phyloP scores from a whole-genome alignment of 2,113 vertebrate genomes.

The Vidua macroura region DNA sequence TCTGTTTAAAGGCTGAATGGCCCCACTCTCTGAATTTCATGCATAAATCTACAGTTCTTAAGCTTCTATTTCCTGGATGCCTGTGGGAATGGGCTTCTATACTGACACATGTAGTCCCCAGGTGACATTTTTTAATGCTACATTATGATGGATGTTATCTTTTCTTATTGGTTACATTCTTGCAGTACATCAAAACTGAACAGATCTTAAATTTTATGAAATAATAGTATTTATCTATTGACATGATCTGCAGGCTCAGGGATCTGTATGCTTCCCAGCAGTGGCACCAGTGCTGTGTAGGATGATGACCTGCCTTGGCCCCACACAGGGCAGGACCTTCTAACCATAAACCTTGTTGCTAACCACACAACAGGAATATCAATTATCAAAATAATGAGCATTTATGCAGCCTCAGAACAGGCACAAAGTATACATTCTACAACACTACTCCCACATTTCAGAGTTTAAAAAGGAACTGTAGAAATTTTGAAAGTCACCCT shows the following conservation, averaged over 20 bases:
- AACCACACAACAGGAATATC: neutral
- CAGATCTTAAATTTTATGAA: neutral
- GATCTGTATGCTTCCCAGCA: neutral
- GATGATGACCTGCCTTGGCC: neutral
- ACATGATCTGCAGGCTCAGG: neutral
- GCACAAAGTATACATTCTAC: neutral
- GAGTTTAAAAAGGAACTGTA: neutral
- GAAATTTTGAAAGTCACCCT: neutral
- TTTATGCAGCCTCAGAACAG: neutral
- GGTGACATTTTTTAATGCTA: neutral
- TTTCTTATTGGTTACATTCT: neutral
- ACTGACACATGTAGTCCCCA: neutral
- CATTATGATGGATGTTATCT: neutral
- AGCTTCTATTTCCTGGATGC: neutral
- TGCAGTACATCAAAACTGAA: neutral
- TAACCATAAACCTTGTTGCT: neutral
- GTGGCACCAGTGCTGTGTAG: neutral
- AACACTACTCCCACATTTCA: neutral
- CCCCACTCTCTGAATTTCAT: neutral
- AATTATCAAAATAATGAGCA: neutral
- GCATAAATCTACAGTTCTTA: neutral
- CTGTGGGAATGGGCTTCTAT: neutral
- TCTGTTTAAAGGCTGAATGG: neutral
- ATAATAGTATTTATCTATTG: neutral
- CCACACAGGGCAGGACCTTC: neutral